These are phyloP conservation scores for Myopa tessellatipennis DNA, from an alignment of 2,888 invertebrate species.

Conservation along the genomic window DNA sequence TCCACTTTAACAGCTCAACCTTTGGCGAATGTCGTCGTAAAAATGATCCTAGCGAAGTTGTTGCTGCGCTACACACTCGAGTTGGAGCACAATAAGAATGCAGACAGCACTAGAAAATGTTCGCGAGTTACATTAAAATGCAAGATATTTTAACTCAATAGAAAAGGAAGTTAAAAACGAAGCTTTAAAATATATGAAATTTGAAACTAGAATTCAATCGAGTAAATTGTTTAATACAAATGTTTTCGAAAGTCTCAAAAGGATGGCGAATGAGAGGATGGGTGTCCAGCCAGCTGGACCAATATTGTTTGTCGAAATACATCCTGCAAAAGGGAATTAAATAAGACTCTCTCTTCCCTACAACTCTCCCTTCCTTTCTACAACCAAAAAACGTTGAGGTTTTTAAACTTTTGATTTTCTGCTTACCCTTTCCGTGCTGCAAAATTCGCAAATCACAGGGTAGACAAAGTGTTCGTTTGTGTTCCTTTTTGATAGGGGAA, in stretches of 20 bases:
- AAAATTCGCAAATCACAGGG: no score
- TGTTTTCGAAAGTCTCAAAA: background rate
- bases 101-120: constrained; percentile 5
- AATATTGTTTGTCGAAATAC: no score
- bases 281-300: no score
- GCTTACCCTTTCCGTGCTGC: no score
- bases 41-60: constrained; percentile 60
- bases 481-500: no score
- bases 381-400: no score
- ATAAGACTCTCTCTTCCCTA: no score
- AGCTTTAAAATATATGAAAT: background rate
- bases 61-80: constrained; percentile 59
- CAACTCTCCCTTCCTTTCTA: no score
- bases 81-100: constrained; percentile 39
- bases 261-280: background rate
- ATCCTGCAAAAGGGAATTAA: no score
- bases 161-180: background rate
- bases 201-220: background rate
- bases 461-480: no score
- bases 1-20: constrained; percentile 56
- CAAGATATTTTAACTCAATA: background rate
- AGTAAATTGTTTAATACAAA: background rate
- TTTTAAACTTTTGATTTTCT: no score
- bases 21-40: constrained; percentile 62
- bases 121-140: constrained; percentile 21